Evolutionary conservation across 2,888 invertebrate species (phyloP).

Genomic region (Gymnoscelis rufifasciata): DNA sequence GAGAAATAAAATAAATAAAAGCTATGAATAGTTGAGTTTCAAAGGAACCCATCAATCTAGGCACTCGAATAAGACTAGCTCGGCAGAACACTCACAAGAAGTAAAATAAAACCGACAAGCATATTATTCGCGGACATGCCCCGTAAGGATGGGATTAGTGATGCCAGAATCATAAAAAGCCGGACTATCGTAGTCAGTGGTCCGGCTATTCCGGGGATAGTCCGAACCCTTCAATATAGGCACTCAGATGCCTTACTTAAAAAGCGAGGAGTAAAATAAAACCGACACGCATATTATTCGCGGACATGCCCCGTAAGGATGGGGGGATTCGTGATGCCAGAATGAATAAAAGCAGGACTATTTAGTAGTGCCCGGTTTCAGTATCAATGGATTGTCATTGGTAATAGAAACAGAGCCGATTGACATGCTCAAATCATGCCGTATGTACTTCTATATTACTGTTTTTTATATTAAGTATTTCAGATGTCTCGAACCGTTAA

Average conservation of each 20-base stretch:
- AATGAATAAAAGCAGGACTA: background rate
- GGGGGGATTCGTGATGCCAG: constrained; percentile 20
- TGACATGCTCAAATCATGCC: too few relatives aligned
- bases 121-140: constrained; percentile 20
- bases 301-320: constrained; percentile 29
- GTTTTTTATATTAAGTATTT: too few relatives aligned
- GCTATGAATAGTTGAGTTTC: constrained; percentile 5
- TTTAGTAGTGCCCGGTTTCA: too few relatives aligned
- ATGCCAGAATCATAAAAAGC: background rate
- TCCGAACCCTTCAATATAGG: constrained; percentile 17
- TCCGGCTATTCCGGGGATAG: too few relatives aligned
- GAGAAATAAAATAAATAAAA: constrained; percentile 11
- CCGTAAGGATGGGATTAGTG: constrained; percentile 30
- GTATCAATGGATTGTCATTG: too few relatives aligned
- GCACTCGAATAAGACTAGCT: constrained; percentile 17
- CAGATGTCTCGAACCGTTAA: too few relatives aligned
- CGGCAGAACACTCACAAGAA: constrained; percentile 9
- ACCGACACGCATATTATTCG: constrained; percentile 13
- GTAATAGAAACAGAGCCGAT: too few relatives aligned
- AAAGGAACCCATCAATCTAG: constrained; percentile 19
- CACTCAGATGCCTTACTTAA: constrained; percentile 15
- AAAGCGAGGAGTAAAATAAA: constrained; percentile 14
- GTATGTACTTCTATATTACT: too few relatives aligned
- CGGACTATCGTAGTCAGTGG: too few relatives aligned
- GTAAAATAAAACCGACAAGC: constrained; percentile 15